Evolutionary conservation across 2,797 vertebrate species (phyloP).

Genomic region (Danio choprae): DNA sequence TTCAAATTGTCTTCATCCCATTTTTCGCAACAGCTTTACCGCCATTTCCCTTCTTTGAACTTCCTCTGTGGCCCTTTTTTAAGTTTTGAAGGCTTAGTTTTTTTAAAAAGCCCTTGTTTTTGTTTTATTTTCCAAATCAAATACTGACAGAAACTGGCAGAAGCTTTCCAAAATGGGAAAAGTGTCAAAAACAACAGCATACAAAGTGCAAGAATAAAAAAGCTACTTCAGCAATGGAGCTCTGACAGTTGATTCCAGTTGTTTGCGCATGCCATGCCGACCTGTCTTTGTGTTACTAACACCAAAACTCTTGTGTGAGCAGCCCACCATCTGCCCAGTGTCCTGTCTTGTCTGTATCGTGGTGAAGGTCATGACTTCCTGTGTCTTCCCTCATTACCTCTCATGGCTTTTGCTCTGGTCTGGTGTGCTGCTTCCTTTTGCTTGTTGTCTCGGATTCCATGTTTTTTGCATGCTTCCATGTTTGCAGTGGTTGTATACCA

Average conservation of each 20-base stretch:
- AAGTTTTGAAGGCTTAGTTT: slow-evolving; percentile 52
- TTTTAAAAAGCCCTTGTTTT: slow-evolving; percentile 44
- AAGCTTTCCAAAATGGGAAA: slow-evolving; percentile 67
- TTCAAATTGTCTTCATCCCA: slow-evolving; percentile 23
- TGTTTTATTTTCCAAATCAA: slow-evolving; percentile 65
- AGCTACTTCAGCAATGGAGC: slow-evolving; percentile 65
- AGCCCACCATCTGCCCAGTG: slow-evolving; percentile 26
- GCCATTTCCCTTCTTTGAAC: slow-evolving; percentile 56
- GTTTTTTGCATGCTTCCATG: slow-evolving; percentile 1
- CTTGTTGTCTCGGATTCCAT: slow-evolving; percentile 53
- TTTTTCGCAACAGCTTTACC: slow-evolving; percentile 49
- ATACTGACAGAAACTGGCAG: slow-evolving; percentile 71
- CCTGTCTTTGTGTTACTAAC: slow-evolving; percentile 73
- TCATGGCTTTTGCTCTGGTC: slow-evolving; percentile 50
- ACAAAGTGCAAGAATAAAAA: slow-evolving; percentile 20
- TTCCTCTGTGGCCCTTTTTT: slow-evolving; percentile 52
- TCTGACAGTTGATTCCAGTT: slow-evolving; percentile 79
- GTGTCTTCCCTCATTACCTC: slow-evolving; percentile 54
- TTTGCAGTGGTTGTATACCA: slow-evolving; percentile 46
- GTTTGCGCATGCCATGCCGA: slow-evolving; percentile 82
- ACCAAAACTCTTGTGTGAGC: slow-evolving; percentile 57
- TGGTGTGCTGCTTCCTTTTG: slow-evolving; percentile 53
- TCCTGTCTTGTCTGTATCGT: slow-evolving; percentile 70
- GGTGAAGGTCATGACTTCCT: slow-evolving; percentile 61
- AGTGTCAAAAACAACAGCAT: slow-evolving; percentile 26